A percentile compares a stretch with the other conserved stretches of the same genome.
Conservation (phyloP, 2,888 invertebrate species). For the Synanthedon vespiformis region DNA sequence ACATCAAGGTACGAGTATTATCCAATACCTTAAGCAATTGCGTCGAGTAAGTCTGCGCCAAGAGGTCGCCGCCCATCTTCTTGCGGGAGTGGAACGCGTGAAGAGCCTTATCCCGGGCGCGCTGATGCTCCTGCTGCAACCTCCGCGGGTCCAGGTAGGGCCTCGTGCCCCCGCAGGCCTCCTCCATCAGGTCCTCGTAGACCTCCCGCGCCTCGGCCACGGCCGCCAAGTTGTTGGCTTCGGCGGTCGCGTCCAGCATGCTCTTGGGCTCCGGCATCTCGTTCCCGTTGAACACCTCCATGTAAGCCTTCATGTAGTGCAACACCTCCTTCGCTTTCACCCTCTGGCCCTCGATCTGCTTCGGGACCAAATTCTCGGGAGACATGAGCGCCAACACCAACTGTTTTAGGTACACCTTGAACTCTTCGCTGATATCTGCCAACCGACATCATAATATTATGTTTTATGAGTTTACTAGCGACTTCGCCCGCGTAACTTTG, state of each 20-base stretch:
- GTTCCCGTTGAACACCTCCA: constrained; percentile 95
- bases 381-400: constrained; percentile 90
- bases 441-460: constrained; percentile 7
- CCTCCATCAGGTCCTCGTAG: constrained; percentile 92
- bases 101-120: constrained; percentile 81
- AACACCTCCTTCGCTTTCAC: constrained; percentile 93
- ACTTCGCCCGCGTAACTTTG: too few relatives aligned
- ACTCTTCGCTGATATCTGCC: constrained; percentile 92
- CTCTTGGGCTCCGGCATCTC: constrained; percentile 98
- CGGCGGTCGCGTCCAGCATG: constrained; percentile 97
- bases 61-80: constrained; percentile 98
- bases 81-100: constrained; percentile 81
- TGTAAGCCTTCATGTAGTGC: constrained; percentile 97
- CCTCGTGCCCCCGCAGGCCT: constrained; percentile 90
- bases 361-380: constrained; percentile 89
- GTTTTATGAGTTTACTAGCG: too few relatives aligned
- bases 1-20: background rate
- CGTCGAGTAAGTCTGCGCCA: constrained; percentile 84
- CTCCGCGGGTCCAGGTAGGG: constrained; percentile 89
- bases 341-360: constrained; percentile 92
- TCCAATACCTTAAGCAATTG: constrained; percentile 76
- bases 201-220: constrained; percentile 92
- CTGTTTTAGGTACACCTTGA: constrained; percentile 83
- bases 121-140: constrained; percentile 85
- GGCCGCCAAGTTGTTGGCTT: constrained; percentile 97